Percentiles rank a stretch among this genome's conserved stretches.
Conservation (phyloP, 2,888 invertebrate genomes). For the Drosophila mimica region DNA sequence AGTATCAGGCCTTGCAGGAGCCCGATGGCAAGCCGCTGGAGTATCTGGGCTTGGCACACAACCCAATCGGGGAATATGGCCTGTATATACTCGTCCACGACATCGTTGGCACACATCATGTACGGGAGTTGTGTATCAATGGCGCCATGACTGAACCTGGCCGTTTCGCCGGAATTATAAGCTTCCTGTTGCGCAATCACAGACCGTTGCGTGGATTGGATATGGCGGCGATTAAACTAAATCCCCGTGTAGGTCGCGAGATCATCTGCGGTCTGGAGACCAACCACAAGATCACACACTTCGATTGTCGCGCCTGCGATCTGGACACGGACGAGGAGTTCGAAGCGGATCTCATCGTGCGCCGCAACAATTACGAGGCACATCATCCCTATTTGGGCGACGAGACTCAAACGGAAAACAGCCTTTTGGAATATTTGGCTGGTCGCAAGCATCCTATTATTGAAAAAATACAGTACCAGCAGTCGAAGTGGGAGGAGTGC, state of each 20-base stretch:
- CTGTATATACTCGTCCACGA: constrained; percentile 41
- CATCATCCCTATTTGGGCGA: constrained; percentile 62
- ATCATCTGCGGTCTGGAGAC: constrained; percentile 63
- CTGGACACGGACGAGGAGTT: constrained; percentile 67
- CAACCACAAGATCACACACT: constrained; percentile 60
- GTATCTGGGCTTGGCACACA: constrained; percentile 76
- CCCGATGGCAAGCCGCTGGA: constrained; percentile 44
- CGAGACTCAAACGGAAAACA: constrained; percentile 52
- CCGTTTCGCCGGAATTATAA: constrained; percentile 42
- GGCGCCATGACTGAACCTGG: constrained; percentile 39
- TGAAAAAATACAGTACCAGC: constrained; percentile 14
- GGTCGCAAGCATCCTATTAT: constrained; percentile 61
- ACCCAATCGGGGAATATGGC: constrained; percentile 60
- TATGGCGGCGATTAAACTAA: constrained; percentile 62
- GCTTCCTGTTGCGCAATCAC: constrained; percentile 64
- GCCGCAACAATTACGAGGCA: constrained; percentile 68
- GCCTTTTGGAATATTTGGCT: constrained; percentile 57
- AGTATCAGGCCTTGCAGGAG: constrained; percentile 16
- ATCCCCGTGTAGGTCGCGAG: constrained; percentile 8
- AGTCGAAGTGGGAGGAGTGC: constrained; percentile 34
- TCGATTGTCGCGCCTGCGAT: constrained; percentile 73
- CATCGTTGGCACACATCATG: constrained; percentile 57
- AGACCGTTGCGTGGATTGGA: constrained; percentile 55
- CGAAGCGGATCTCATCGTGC: constrained; percentile 71
- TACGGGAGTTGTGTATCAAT: constrained; percentile 64